These are phyloP conservation scores for Timandra comae DNA, from an alignment of 2,888 invertebrate genomes.

Conservation along the genomic window DNA sequence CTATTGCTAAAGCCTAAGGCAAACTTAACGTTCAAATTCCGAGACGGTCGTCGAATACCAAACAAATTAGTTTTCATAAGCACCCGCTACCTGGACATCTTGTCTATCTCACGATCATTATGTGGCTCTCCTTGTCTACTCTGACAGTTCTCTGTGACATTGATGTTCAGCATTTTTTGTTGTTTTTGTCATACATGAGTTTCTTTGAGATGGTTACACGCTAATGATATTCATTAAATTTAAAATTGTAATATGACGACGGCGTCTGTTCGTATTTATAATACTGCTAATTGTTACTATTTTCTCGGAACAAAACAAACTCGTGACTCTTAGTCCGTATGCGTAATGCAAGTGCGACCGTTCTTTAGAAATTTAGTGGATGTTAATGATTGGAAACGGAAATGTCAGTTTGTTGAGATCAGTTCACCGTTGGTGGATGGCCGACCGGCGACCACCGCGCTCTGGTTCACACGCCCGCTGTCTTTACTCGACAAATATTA, in stretches of 20 bases:
- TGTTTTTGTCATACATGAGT: constrained; percentile 8
- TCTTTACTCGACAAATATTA: constrained; percentile 41
- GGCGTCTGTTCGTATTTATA: constrained; percentile 19
- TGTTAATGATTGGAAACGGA: constrained; percentile 51
- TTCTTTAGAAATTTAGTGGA: constrained; percentile 38
- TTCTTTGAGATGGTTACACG: no score
- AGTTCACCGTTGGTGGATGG: constrained; percentile 21
- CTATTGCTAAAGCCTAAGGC: constrained; percentile 14
- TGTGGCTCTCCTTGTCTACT: constrained; percentile 22
- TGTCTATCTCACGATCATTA: constrained; percentile 43
- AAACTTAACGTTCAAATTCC: constrained; percentile 34
- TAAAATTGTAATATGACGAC: constrained; percentile 29
- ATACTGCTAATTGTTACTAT: constrained; percentile 24
- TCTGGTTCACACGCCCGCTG: constrained; percentile 51
- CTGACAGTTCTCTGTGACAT: constrained; percentile 22
- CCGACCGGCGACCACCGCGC: constrained; percentile 27
- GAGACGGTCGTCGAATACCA: constrained; percentile 41
- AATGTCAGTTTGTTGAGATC: constrained; percentile 61
- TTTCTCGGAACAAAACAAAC: constrained; percentile 46
- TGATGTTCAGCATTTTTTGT: constrained; percentile 9
- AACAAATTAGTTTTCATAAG: constrained; percentile 47
- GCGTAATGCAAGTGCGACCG: constrained; percentile 28
- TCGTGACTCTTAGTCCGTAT: constrained; percentile 32
- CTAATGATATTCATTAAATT: constrained; percentile 27
- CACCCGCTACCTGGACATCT: constrained; percentile 36